These are phyloP conservation scores for Isaurus tuberculatus DNA, from an alignment of 92 coral and sea anemone species.

Conservation along the genomic window DNA sequence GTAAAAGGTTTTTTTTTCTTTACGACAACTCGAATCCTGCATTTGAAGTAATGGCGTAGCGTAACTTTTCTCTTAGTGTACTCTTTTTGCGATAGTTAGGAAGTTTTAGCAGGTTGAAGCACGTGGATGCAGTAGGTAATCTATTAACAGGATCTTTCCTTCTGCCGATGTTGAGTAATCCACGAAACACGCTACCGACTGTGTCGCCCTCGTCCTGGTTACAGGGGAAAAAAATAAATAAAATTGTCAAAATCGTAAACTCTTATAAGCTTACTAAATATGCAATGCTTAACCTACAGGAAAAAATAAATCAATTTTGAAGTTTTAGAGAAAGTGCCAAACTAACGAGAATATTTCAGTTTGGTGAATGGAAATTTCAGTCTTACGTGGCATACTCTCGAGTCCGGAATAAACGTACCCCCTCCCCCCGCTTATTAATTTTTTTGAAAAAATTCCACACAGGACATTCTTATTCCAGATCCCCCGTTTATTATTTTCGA, in stretches of 20 bases:
- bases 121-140: slow-evolving; percentile 95
- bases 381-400: too few species aligned
- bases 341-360: too few species aligned
- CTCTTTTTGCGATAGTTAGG: slow-evolving; percentile 93
- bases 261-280: not conserved
- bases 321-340: too few species aligned
- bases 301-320: too few species aligned
- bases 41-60: slow-evolving; percentile 90
- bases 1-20: not conserved
- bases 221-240: not conserved
- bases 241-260: not conserved
- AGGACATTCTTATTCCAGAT: too few species aligned
- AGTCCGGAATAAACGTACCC: too few species aligned
- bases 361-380: too few species aligned
- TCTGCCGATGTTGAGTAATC: slow-evolving; percentile 92
- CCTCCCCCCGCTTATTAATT: too few species aligned
- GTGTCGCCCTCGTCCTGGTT: slow-evolving; percentile 97
- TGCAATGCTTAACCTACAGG: too few species aligned
- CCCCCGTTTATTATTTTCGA: too few species aligned
- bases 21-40: slow-evolving; percentile 97
- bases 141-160: slow-evolving; percentile 86
- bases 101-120: slow-evolving; percentile 92
- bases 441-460: too few species aligned
- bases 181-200: slow-evolving; percentile 95
- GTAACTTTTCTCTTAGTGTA: slow-evolving; percentile 87